These are phyloP conservation scores for Tetragonisca angustula DNA, from an alignment of 2,888 invertebrate species.

Conservation along the genomic window DNA sequence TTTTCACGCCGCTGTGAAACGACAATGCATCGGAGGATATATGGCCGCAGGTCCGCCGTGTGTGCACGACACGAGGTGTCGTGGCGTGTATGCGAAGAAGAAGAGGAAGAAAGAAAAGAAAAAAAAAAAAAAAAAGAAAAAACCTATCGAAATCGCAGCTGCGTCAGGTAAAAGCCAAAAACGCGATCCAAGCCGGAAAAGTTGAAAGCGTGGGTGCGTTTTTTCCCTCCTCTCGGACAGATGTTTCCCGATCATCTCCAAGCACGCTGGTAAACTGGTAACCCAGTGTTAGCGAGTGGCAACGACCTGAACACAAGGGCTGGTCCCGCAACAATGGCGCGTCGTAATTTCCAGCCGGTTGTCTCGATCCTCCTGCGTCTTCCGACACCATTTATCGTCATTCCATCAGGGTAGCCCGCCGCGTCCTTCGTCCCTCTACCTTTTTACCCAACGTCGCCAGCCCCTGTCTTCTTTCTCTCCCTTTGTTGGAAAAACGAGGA, in stretches of 20 bases:
- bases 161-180: slow-evolving; percentile 42
- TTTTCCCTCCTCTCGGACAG: slow-evolving; percentile 53
- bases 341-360: slow-evolving; percentile 42
- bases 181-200: slow-evolving; percentile 30
- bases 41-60: neutral
- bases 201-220: slow-evolving; percentile 76
- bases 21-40: slow-evolving; percentile 27
- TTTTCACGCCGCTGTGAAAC: slow-evolving; percentile 8
- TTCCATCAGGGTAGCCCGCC: slow-evolving; percentile 38
- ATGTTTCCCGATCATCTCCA: slow-evolving; percentile 60
- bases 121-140: neutral
- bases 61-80: slow-evolving; percentile 52
- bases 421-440: slow-evolving; percentile 16
- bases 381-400: slow-evolving; percentile 62
- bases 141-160: slow-evolving; percentile 55
- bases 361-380: slow-evolving; percentile 16
- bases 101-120: no score
- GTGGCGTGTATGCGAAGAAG: slow-evolving; percentile 11
- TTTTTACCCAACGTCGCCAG: neutral
- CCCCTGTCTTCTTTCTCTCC: neutral
- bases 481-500: slow-evolving; percentile 2
- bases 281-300: slow-evolving; percentile 34
- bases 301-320: slow-evolving; percentile 60
- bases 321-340: slow-evolving; percentile 69
- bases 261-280: slow-evolving; percentile 24